phyloP scores from a whole-genome alignment of 1,140 invertebrate genomes.

The Macrotrachela quadricornifera region DNA sequence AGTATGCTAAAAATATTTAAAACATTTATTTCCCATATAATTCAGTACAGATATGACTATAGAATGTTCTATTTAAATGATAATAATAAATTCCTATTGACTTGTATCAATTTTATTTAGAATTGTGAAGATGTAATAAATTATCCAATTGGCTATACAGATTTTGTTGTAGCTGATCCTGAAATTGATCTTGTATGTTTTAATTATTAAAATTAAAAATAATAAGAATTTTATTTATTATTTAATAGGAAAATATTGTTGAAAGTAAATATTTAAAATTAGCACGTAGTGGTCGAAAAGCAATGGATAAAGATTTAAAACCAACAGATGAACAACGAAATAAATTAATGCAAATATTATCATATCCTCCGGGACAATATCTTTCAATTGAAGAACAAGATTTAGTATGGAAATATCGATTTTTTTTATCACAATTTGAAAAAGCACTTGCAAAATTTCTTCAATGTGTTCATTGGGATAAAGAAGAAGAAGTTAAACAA shows the following conservation, averaged over 20 bases:
- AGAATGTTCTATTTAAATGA: too few relatives aligned
- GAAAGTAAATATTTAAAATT: not conserved
- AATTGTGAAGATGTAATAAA: too few relatives aligned
- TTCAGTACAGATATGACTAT: too few relatives aligned
- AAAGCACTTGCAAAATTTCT: slow-evolving; percentile 81
- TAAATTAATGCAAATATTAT: not conserved
- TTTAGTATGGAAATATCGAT: slow-evolving; percentile 92
- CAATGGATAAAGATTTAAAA: not conserved
- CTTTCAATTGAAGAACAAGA: slow-evolving; percentile 81
- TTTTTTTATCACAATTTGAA: slow-evolving; percentile 33
- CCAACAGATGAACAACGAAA: not conserved
- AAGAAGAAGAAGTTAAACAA: slow-evolving; percentile 55
- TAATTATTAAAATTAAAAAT: too few relatives aligned
- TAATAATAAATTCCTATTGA: too few relatives aligned
- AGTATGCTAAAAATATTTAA: too few relatives aligned
- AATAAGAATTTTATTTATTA: too few relatives aligned
- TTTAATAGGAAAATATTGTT: not conserved
- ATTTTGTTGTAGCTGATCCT: slow-evolving; percentile 7
- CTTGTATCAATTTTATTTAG: too few relatives aligned
- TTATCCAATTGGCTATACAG: too few relatives aligned
- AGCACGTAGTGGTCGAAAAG: not conserved
- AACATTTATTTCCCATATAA: too few relatives aligned
- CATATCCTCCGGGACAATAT: not conserved
- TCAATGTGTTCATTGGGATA: slow-evolving; percentile 85
- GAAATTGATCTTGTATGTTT: slow-evolving; percentile 5